Evolutionary conservation across 2,888 invertebrate species (phyloP), one percentile per base, ranked within the genome.

Genomic region (Arge pagana): DNA sequence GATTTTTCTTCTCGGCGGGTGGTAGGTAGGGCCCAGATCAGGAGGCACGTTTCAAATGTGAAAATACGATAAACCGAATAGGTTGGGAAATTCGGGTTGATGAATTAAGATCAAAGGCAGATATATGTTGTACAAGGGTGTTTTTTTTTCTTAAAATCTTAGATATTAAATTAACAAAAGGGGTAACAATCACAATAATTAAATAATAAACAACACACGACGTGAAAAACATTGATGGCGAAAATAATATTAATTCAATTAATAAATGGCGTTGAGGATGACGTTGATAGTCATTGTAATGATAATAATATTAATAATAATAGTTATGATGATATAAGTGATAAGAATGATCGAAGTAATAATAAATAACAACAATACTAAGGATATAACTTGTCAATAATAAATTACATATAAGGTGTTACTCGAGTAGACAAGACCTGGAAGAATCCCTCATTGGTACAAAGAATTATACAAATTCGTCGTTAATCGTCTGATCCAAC

Each of bases 81-180:
- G n/a, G n/a, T n/a, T n/a, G n/a, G n/a, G n/a, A n/a, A n/a, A n/a
- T n/a, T n/a, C n/a, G n/a, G n/a, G n/a, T n/a, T n/a, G n/a, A n/a
- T n/a, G n/a, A n/a, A n/a, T n/a, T n/a, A n/a, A n/a, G n/a, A n/a
- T n/a, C n/a, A n/a, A n/a, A n/a, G n/a, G n/a, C n/a, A n/a, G n/a
- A n/a, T n/a, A n/a, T n/a, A n/a, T n/a, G n/a, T n/a, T n/a, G n/a
- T n/a, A n/a, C n/a, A n/a, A n/a, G n/a, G n/a, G n/a, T n/a, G n/a
- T 31, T 1, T n/a, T 60, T 64, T 61, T 63, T 65, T 65, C 65
- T 61, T 62, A 66, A 65, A 67, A 64, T 68, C 66, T 67, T 67
- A 65, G 63, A 67, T 66, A 67, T 68, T 67, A 67, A 67, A 64
- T 67, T 65, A 67, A 67, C 67, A 67, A 68, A 62, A 58, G 56